These are phyloP conservation scores for Lophius piscatorius DNA, from an alignment of 2,113 vertebrate species.

Conservation along the genomic window DNA sequence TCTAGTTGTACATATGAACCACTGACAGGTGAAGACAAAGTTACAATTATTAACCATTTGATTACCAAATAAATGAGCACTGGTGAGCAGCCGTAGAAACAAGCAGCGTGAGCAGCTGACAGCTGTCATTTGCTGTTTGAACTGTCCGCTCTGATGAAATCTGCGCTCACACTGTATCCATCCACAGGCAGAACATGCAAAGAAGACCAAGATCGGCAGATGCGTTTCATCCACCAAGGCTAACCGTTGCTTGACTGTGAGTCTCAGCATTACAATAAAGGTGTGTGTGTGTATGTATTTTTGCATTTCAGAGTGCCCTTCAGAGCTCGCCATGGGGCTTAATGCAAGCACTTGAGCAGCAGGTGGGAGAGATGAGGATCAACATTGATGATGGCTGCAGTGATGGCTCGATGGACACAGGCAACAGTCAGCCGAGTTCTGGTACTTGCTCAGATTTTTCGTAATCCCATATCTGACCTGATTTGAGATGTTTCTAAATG, in stretches of 20 bases:
- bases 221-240: too few relatives aligned
- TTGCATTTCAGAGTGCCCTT: constrained; percentile 72
- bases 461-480: neutral
- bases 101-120: too few relatives aligned
- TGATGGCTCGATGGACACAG: constrained; percentile 56
- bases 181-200: too few relatives aligned
- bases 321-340: constrained; percentile 76
- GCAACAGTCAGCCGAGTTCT: constrained; percentile 68
- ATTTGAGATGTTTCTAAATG: neutral
- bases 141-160: too few relatives aligned
- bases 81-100: too few relatives aligned
- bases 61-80: too few relatives aligned
- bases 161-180: too few relatives aligned
- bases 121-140: too few relatives aligned
- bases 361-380: constrained; percentile 76
- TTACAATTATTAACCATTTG: too few relatives aligned
- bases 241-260: neutral
- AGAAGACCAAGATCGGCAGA: too few relatives aligned
- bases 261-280: neutral
- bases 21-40: too few relatives aligned
- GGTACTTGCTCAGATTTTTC: constrained; percentile 47
- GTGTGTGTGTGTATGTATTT: constrained; percentile 9
- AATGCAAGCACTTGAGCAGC: constrained; percentile 76
- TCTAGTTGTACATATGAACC: too few relatives aligned
- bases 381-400: constrained; percentile 47